A percentile compares a stretch with the other conserved stretches of the same genome.
These are phyloP conservation scores for Drosophila mercatorum DNA, from an alignment of 2,888 invertebrate genomes.

Conservation along the genomic window DNA sequence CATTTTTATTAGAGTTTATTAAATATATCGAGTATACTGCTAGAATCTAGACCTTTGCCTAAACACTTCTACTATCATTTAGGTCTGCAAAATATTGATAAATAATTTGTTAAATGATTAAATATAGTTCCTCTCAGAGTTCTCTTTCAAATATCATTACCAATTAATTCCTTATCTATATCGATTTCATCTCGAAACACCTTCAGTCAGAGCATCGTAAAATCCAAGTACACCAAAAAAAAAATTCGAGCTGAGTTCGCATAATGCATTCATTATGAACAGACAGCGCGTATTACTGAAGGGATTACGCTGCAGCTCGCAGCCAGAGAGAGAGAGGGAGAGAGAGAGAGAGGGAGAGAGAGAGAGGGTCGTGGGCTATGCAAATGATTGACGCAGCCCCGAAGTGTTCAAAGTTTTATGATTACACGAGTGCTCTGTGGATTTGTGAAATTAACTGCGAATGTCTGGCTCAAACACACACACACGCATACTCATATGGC, in stretches of 20 bases:
- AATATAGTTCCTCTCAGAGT: no score
- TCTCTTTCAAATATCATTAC: no score
- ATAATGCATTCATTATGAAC: conserved; percentile 41
- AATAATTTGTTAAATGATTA: no score
- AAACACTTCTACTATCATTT: no score
- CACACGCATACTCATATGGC: neutral
- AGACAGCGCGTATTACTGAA: conserved; percentile 7
- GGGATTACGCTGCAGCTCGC: neutral
- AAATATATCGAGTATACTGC: no score
- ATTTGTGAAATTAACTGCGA: conserved; percentile 59
- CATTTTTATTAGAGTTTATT: no score
- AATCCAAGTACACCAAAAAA: neutral
- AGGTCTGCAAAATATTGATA: no score
- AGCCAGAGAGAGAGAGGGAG: neutral
- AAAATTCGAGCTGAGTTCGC: conserved; percentile 5
- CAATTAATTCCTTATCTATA: neutral
- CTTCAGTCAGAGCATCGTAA: neutral
- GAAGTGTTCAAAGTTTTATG: conserved; percentile 54
- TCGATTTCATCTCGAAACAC: neutral
- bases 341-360: no score
- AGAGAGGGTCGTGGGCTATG: conserved; percentile 15
- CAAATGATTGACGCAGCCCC: conserved; percentile 50
- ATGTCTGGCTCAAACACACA: conserved; percentile 13
- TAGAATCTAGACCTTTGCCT: no score
- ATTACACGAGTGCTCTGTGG: conserved; percentile 53